phyloP scores from a whole-genome alignment of 2,113 vertebrate species.

The Corythornis cristatus region DNA sequence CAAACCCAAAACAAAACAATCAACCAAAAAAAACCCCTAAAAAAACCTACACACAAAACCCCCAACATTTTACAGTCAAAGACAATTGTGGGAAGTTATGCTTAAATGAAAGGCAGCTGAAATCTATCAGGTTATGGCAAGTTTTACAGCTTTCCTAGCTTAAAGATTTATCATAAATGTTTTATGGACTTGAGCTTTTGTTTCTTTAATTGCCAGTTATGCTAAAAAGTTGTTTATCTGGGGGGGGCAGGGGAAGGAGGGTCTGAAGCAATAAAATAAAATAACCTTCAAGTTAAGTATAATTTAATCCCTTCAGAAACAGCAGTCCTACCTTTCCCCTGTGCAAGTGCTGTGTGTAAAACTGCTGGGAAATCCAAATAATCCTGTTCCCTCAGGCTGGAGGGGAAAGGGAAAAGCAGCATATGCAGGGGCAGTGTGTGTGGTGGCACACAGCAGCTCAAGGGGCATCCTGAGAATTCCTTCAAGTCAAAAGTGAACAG shows the following conservation, averaged over 20 bases:
- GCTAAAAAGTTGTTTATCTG: neutral
- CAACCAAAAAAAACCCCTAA: neutral
- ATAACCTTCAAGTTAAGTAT: neutral
- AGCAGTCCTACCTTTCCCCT: neutral
- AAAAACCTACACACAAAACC: neutral
- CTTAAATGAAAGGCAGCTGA: neutral
- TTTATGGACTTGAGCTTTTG: neutral
- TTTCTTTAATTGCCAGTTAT: neutral
- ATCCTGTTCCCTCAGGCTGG: accelerated
- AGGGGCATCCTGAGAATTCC: neutral
- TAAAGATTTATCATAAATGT: neutral
- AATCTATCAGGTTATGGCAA: neutral
- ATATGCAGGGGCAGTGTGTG: no score
- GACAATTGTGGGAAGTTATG: neutral
- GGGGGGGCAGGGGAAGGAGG: neutral
- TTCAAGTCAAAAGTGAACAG: neutral
- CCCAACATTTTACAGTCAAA: neutral
- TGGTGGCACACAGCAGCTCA: neutral
- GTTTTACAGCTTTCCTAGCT: neutral
- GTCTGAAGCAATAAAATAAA: neutral
- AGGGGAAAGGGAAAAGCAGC: neutral
- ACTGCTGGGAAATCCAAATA: neutral
- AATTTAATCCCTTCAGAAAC: neutral
- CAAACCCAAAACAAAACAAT: neutral
- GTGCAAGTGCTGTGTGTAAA: neutral